phyloP scores from a whole-genome alignment of 2,888 invertebrate genomes.

The Mantis religiosa region DNA sequence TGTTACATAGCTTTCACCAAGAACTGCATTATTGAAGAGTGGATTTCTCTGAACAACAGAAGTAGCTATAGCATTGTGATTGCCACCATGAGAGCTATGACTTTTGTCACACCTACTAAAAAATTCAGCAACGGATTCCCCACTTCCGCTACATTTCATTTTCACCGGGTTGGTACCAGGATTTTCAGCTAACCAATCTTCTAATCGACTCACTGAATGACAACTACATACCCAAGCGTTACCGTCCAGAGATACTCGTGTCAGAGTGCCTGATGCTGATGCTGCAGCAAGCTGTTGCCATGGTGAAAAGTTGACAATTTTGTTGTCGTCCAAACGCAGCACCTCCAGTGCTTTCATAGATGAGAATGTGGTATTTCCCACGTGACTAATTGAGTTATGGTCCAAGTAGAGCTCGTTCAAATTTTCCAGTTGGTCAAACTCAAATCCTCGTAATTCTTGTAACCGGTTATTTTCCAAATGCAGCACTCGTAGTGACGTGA shows the following conservation, averaged over 20 bases:
- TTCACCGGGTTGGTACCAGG: slow-evolving; percentile 57
- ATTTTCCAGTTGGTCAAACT: slow-evolving; percentile 71
- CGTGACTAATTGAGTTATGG: slow-evolving; percentile 67
- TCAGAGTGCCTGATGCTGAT: slow-evolving; percentile 44
- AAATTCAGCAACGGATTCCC: slow-evolving; percentile 53
- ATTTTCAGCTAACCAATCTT: slow-evolving; percentile 66
- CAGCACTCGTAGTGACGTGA: slow-evolving; percentile 65
- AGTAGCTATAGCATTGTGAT: slow-evolving; percentile 47
- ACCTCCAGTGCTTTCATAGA: slow-evolving; percentile 67
- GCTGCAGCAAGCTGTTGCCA: slow-evolving; percentile 46
- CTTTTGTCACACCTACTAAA: slow-evolving; percentile 60
- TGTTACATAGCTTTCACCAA: slow-evolving; percentile 70
- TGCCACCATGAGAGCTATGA: slow-evolving; percentile 38
- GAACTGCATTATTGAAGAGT: slow-evolving; percentile 59
- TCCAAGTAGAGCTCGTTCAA: slow-evolving; percentile 72
- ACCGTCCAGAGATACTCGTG: slow-evolving; percentile 67
- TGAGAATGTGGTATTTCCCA: slow-evolving; percentile 73
- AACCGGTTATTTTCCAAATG: slow-evolving; percentile 75
- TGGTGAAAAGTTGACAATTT: slow-evolving; percentile 71
- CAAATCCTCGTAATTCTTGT: slow-evolving; percentile 66
- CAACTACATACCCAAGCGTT: slow-evolving; percentile 85
- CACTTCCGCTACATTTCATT: slow-evolving; percentile 55
- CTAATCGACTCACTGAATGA: slow-evolving; percentile 62
- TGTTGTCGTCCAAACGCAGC: slow-evolving; percentile 71
- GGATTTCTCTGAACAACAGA: slow-evolving; percentile 48